Evolutionary conservation across 2,888 invertebrate genomes (phyloP).

Genomic region (Loripinus fragilis): DNA sequence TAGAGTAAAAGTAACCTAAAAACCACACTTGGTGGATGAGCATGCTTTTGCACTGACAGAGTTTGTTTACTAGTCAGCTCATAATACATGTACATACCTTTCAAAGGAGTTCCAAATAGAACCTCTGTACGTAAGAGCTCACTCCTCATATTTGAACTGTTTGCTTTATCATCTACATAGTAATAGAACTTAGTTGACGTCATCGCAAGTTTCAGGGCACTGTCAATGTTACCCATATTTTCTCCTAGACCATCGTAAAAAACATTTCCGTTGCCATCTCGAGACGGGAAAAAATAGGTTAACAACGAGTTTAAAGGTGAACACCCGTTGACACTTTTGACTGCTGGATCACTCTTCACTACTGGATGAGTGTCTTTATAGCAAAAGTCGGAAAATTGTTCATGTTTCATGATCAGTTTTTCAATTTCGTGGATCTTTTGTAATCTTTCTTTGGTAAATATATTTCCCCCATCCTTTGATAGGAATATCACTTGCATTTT

Average conservation of each 20-base stretch:
- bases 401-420: constrained; percentile 68
- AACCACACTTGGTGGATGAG: no score
- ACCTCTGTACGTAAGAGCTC: constrained; percentile 76
- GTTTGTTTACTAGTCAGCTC: no score
- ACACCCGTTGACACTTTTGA: constrained; percentile 69
- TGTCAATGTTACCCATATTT: constrained; percentile 72
- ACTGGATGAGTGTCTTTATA: constrained; percentile 62
- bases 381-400: constrained; percentile 76
- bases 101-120: constrained; percentile 78
- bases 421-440: constrained; percentile 76
- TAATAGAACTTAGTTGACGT: constrained; percentile 77
- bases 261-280: constrained; percentile 58
- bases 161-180: constrained; percentile 78
- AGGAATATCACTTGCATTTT: constrained; percentile 74
- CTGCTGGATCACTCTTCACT: constrained; percentile 59
- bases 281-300: constrained; percentile 79
- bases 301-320: constrained; percentile 78
- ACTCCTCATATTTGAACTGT: constrained; percentile 70
- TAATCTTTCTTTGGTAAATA: constrained; percentile 77
- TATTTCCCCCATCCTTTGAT: constrained; percentile 74
- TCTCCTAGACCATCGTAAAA: constrained; percentile 78
- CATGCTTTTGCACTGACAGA: no score
- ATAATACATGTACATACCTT: constrained; percentile 66
- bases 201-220: constrained; percentile 77
- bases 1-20: no score